Evolutionary conservation across 2,113 vertebrate genomes (phyloP).

Genomic region (Salvelinus namaycush): DNA sequence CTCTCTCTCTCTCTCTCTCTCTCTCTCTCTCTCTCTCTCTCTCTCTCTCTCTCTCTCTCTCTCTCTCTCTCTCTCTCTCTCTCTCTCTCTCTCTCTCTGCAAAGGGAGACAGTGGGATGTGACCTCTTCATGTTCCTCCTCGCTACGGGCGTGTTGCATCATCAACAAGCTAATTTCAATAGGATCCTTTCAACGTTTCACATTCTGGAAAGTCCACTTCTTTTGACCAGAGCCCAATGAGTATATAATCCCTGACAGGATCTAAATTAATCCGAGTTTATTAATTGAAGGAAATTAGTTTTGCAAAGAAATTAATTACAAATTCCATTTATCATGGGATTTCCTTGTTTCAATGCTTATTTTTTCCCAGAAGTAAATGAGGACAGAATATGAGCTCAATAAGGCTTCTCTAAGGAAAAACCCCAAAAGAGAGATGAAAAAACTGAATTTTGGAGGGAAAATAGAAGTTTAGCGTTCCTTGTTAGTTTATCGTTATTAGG

Average conservation of each 20-base stretch:
- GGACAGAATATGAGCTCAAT: constrained; percentile 61
- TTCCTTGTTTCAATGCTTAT: constrained; percentile 50
- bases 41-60: neutral
- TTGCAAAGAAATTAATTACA: constrained; percentile 52
- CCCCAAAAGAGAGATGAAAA: constrained; percentile 37
- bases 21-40: constrained; percentile 4
- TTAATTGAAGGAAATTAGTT: constrained; percentile 48
- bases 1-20: neutral
- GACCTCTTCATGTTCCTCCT: constrained; percentile 14
- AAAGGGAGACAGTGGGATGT: constrained; percentile 1
- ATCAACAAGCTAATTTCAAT: constrained; percentile 9
- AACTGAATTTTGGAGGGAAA: constrained; percentile 30
- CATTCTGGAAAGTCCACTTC: neutral
- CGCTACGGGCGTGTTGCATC: constrained; percentile 8
- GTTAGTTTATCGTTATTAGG: too few relatives aligned
- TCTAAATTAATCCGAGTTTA: constrained; percentile 32
- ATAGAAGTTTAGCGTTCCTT: neutral
- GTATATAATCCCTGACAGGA: constrained; percentile 18
- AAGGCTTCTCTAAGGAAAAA: constrained; percentile 63
- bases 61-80: neutral
- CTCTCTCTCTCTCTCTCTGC: neutral
- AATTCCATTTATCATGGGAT: constrained; percentile 42
- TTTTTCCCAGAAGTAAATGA: constrained; percentile 44
- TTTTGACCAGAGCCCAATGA: too few relatives aligned
- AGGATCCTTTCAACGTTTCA: neutral